These are phyloP conservation scores for Imbricaverruca yamaguchii DNA, from an alignment of 2,888 invertebrate species.

Conservation along the genomic window DNA sequence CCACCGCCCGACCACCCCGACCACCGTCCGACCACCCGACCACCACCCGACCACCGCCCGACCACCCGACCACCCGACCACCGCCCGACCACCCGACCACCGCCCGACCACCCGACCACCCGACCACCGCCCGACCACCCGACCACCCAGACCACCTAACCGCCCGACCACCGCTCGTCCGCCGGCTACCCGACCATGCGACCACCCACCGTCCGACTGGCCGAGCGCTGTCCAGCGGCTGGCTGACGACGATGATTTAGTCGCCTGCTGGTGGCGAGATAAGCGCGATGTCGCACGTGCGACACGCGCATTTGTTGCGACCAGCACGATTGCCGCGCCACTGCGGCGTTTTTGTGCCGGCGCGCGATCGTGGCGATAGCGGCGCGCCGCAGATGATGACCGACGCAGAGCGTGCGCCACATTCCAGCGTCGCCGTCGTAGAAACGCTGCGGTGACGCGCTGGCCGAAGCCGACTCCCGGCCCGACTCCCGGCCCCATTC, in stretches of 20 bases:
- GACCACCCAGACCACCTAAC: background rate
- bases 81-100: too few species aligned
- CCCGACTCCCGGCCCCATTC: too few species aligned
- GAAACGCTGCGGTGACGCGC: background rate
- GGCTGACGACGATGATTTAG: background rate
- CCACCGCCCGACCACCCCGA: background rate
- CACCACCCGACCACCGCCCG: too few species aligned
- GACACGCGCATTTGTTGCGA: constrained; percentile 4
- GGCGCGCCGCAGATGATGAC: background rate
- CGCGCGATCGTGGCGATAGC: background rate
- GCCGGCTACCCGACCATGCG: background rate
- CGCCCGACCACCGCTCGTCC: background rate
- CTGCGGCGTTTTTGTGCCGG: constrained; percentile 5
- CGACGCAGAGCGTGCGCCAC: background rate
- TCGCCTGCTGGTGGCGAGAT: background rate
- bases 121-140: background rate
- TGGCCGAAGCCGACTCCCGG: too few species aligned
- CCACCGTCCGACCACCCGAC: background rate
- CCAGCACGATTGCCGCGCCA: background rate
- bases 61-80: background rate
- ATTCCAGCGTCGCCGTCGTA: background rate
- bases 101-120: too few species aligned
- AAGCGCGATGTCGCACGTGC: background rate
- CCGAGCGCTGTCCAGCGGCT: background rate
- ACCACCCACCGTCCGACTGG: too few species aligned